phyloP scores from a whole-genome alignment of 1,140 invertebrate species.

The Sesamia nonagrioides region DNA sequence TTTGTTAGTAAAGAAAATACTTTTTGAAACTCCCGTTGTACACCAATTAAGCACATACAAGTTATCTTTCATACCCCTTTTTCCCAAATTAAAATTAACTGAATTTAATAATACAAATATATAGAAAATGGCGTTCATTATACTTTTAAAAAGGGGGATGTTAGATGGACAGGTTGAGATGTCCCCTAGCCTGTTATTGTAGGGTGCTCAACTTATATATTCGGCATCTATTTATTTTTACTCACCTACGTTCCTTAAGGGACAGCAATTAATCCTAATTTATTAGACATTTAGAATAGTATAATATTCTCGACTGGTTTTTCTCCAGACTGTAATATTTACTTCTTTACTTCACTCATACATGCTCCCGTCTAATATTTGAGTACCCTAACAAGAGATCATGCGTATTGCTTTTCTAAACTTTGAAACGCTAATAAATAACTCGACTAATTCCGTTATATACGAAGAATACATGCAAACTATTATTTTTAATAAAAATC shows the following conservation, averaged over 20 bases:
- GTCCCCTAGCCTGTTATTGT: conserved; percentile 44
- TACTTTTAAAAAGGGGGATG: conserved; percentile 18
- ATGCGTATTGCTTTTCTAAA: conserved; percentile 31
- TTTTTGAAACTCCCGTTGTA: conserved; percentile 51
- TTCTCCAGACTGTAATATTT: neutral
- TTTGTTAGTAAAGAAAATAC: conserved; percentile 1
- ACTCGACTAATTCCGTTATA: conserved; percentile 24
- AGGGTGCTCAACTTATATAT: conserved; percentile 44
- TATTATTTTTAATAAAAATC: conserved; percentile 37
- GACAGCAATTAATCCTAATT: conserved; percentile 44
- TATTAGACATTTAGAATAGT: conserved; percentile 5
- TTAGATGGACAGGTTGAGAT: conserved; percentile 45
- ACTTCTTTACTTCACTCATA: conserved; percentile 18
- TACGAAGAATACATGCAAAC: conserved; percentile 50
- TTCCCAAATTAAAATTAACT: neutral
- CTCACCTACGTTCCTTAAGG: conserved; percentile 45
- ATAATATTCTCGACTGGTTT: neutral
- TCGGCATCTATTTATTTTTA: conserved; percentile 30
- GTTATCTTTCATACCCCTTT: conserved; percentile 42
- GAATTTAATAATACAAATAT: neutral
- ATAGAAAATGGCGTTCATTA: neutral
- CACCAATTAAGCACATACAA: conserved; percentile 55
- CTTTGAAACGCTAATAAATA: conserved; percentile 37
- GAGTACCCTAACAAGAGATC: conserved; percentile 39
- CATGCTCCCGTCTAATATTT: conserved; percentile 49